Base-by-base conservation (phyloP, 2,113 vertebrate species). In the Prochilodus magdalenae region DNA sequence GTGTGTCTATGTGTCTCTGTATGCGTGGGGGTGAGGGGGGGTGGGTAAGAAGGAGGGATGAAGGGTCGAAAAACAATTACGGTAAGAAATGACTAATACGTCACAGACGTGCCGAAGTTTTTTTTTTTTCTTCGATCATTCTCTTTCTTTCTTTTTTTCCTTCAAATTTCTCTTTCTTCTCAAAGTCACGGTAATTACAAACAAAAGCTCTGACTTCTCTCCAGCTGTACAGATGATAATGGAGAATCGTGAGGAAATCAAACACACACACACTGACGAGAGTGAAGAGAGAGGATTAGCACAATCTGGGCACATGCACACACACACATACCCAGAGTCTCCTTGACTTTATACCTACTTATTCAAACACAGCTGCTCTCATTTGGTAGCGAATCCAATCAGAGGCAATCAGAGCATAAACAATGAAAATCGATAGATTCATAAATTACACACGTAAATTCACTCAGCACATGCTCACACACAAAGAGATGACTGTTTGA, bases 21-120 rank as follows among this genome's bases (percentile, higher is more conserved):
- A 66, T 79, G 63, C 40, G 29, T 74, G 74, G 29, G 75, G 24
- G 62, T 8, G 44, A 18, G 29, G 67, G 74, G 29, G 75, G 24
- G 62, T 8, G 44, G 26, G 27, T 5, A 22, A 44, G 66, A 27
- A 93, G 91, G 91, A 90, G 90, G 90, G 89, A 90, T 89, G 91
- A 91, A 91, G 89, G 91, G 91, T 93, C 88, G 88, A 93, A 92
- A 91, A 94, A 93, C 93, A 94, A 93, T 94, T 94, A 94, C 92
- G 90, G 92, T 94, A 94, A 94, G 92, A 93, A 91, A 92, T 93
- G 93, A 93, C 92, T 93, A 94, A 94, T 93, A 92, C 91, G 92
- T 94, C 93, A 93, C 91, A 93, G 92, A 91, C 92, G 89, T 86
- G 82, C 87, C 83, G 77, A 80, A 76, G 72, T 69, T 66, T 88